These are phyloP conservation scores for Nyctalus aviator DNA, from an alignment of 2,797 vertebrate species.

Conservation along the genomic window DNA sequence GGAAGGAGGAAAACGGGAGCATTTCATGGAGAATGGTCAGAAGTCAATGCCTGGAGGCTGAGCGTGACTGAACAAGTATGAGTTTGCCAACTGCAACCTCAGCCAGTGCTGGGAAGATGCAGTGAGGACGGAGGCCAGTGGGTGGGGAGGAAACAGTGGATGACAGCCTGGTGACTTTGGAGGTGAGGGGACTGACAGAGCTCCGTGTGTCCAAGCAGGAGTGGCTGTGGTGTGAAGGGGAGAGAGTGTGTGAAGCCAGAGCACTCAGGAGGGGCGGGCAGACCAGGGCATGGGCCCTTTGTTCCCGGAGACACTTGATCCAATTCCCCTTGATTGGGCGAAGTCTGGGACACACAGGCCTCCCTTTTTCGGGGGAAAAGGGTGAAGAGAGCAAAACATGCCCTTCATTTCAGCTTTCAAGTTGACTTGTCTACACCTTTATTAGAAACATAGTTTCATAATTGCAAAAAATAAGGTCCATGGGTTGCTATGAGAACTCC, in stretches of 20 bases:
- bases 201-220: background rate
- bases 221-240: background rate
- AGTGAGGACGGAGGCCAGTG: background rate
- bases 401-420: background rate
- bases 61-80: rapidly evolving
- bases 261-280: background rate
- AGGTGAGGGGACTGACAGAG: background rate
- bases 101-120: background rate
- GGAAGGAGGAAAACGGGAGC: background rate
- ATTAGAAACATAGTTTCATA: background rate
- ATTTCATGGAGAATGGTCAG: rapidly evolving
- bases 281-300: rapidly evolving
- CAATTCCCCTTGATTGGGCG: background rate
- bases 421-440: background rate
- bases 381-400: rapidly evolving
- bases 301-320: background rate
- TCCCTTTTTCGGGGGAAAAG: too few species aligned
- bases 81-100: rapidly evolving
- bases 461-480: background rate
- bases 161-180: background rate
- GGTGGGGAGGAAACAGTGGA: rapidly evolving
- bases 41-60: rapidly evolving
- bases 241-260: rapidly evolving
- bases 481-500: background rate
- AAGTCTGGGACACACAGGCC: rapidly evolving